Conservation (phyloP, 2,797 vertebrate species). For the Smutsia gigantea region DNA sequence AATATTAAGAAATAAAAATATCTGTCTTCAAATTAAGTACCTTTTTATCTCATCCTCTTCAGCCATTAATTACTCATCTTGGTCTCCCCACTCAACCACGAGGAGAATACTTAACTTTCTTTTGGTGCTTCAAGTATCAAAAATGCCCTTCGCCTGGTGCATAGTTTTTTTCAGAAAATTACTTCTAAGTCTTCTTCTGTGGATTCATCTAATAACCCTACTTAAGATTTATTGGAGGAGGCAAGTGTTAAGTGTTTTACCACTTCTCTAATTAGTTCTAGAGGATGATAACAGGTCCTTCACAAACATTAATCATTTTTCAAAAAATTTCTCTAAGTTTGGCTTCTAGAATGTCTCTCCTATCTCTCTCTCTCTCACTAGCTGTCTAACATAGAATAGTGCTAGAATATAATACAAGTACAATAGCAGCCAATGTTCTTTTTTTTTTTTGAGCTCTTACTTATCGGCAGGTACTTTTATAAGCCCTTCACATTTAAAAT, state of each 20-base stretch:
- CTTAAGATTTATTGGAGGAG: slow-evolving; percentile 63
- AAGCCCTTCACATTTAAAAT: not conserved
- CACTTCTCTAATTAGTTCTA: slow-evolving; percentile 74
- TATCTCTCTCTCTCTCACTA: not conserved
- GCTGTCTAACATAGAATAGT: not conserved
- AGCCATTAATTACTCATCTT: slow-evolving; percentile 50
- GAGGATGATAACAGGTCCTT: slow-evolving; percentile 70
- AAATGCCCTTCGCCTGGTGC: slow-evolving; percentile 28
- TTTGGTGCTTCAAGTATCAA: slow-evolving; percentile 63
- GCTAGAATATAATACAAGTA: not conserved
- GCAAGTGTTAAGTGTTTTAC: slow-evolving; percentile 68
- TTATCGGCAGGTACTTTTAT: not conserved
- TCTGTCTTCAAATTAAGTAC: slow-evolving; percentile 70
- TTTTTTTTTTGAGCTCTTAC: not conserved
- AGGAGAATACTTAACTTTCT: slow-evolving; percentile 73
- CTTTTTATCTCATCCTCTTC: slow-evolving; percentile 46
- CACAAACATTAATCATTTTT: slow-evolving; percentile 61
- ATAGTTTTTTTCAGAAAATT: slow-evolving; percentile 66
- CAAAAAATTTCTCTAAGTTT: slow-evolving; percentile 11
- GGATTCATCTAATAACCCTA: slow-evolving; percentile 61
- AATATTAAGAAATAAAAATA: slow-evolving; percentile 68
- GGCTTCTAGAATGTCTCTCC: slow-evolving; percentile 10
- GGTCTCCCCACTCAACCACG: not conserved
- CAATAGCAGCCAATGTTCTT: not conserved
- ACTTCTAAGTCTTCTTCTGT: slow-evolving; percentile 62